Percentiles rank a stretch among this genome's conserved stretches.
Evolutionary conservation across 1,140 invertebrate species (phyloP).

Genomic region (Mizuhopecten yessoensis): DNA sequence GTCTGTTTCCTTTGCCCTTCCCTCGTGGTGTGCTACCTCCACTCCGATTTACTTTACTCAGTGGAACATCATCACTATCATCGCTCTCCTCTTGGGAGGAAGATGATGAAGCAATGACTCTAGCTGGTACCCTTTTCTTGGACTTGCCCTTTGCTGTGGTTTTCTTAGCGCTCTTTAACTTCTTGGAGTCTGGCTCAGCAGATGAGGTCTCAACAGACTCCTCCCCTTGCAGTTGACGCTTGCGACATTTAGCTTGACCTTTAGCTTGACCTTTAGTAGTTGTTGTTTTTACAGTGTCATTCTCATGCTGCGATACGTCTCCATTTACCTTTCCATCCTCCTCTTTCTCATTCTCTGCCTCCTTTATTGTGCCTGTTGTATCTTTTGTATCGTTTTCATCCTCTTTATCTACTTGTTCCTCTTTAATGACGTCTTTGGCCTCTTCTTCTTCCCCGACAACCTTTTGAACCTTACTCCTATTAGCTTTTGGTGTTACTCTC

Average conservation of each 20-base stretch:
- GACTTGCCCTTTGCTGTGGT: slow-evolving; percentile 48
- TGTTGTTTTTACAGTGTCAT: no score
- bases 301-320: no score
- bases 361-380: no score
- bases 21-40: slow-evolving; percentile 55
- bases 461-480: slow-evolving; percentile 8
- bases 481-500: no score
- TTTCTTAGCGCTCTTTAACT: slow-evolving; percentile 58
- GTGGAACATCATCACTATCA: slow-evolving; percentile 59
- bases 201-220: slow-evolving; percentile 51
- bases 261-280: no score
- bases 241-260: no score
- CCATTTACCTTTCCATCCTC: no score
- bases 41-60: slow-evolving; percentile 53
- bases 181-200: slow-evolving; percentile 58
- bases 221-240: background rate
- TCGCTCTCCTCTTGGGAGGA: slow-evolving; percentile 41
- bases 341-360: no score
- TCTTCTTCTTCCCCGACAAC: background rate
- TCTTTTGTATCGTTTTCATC: background rate
- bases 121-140: slow-evolving; percentile 42
- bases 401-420: background rate
- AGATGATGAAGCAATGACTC: slow-evolving; percentile 43
- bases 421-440: background rate
- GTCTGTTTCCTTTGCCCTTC: slow-evolving; percentile 51